phyloP scores from a whole-genome alignment of 2,113 vertebrate species.

The Tamias sibiricus region DNA sequence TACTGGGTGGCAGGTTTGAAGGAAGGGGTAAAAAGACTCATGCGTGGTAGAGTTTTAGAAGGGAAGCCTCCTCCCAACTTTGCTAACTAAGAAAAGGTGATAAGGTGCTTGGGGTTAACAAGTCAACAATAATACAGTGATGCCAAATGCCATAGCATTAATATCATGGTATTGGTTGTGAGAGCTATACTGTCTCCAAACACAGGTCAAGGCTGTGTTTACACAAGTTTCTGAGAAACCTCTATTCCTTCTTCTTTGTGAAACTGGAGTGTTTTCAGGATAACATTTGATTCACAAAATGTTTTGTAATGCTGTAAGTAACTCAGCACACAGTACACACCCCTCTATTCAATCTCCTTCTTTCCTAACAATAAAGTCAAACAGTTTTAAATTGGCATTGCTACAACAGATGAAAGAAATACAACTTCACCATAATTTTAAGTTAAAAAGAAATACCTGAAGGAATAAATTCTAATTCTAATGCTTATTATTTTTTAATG shows the following conservation, averaged over 20 bases:
- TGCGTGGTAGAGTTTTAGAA: not conserved
- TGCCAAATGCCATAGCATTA: not conserved
- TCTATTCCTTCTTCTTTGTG: not conserved
- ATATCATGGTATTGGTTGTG: not conserved
- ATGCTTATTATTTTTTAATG: conserved; percentile 54
- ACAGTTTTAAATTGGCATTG: not conserved
- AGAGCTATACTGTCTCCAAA: not conserved
- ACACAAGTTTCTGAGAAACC: not conserved
- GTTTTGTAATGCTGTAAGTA: not conserved
- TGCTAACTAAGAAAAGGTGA: not conserved
- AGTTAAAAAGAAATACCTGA: not conserved
- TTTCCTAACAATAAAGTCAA: not conserved
- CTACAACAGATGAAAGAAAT: not conserved
- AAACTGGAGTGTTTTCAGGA: not conserved
- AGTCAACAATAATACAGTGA: not conserved
- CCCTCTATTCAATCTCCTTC: not conserved
- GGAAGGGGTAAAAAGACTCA: not conserved
- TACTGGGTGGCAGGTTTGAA: not conserved
- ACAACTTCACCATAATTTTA: not conserved
- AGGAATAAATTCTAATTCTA: not conserved
- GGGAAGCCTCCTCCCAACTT: not conserved
- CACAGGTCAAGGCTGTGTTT: not conserved
- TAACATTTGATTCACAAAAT: not conserved
- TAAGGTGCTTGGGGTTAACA: not conserved
- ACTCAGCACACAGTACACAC: not conserved